These are phyloP conservation scores for Sus cebifrons DNA, from an alignment of 2,797 vertebrate genomes.

Conservation along the genomic window DNA sequence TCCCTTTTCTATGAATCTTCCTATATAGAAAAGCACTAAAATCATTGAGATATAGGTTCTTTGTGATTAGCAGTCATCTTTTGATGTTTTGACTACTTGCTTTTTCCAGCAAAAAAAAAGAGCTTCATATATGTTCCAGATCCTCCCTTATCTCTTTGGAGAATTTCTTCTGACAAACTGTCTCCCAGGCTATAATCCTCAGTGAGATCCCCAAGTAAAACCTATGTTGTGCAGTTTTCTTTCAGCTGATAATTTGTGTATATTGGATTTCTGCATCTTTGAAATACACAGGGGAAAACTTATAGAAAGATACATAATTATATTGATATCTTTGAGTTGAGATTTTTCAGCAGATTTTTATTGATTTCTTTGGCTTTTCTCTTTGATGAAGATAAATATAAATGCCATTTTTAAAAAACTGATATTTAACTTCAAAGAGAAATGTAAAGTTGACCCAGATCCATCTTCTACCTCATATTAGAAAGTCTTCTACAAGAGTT, in stretches of 20 bases:
- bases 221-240: not conserved
- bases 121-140: not conserved
- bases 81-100: not conserved
- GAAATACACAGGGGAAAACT: not conserved
- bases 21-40: not conserved
- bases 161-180: not conserved
- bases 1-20: not conserved
- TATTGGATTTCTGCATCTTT: not conserved
- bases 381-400: constrained; percentile 33
- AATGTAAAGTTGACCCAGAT: not conserved
- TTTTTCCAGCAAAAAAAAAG: not conserved
- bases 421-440: not conserved
- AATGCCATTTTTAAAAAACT: constrained; percentile 1
- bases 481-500: no score
- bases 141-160: not conserved
- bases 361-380: not conserved
- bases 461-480: not conserved
- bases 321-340: not conserved
- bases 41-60: not conserved
- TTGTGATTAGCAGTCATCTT: not conserved
- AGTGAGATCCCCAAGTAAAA: not conserved
- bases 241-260: not conserved
- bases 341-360: not conserved
- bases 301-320: no score
- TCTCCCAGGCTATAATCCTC: not conserved